Base-by-base conservation (phyloP, 2,797 vertebrate genomes). In the Sternarchorhynchus goeldii region DNA sequence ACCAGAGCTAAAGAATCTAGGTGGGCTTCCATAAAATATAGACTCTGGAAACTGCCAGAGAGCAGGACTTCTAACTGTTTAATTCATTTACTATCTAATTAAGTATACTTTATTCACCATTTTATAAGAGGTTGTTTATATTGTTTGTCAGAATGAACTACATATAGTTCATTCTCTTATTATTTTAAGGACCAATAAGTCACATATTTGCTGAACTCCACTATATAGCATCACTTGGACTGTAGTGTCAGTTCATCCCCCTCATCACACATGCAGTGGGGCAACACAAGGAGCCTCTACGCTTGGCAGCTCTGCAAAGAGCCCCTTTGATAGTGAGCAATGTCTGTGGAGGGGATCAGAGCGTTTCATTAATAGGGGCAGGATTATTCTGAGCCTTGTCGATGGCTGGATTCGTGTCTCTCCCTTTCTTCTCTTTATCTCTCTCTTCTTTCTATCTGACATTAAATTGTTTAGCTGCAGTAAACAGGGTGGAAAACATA, bases 281-380 rank as follows among this genome's bases (percentile, higher is more conserved):
- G 63, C 59, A 60, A 68, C 68, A 66, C 81, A 75, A 79, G 36
- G 59, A 76, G 73, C 29, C 73, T 79, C 67, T 75, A 64, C 21
- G 73, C 68, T 56, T 79, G 81, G 77, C 77, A 82, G 75, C 67
- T 55, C 16, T 32, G 81, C 68, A 76, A 75, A 79, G 77, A 72
- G 73, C 65, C 63, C 74, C 70, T 79, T 76, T 82, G 73, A 82
- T 76, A 76, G 62, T 58, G 57, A 68, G 67, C 76, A 75, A 62
- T 84, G 79, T 84, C 74, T 76, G 62, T 71, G 53, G 63, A 50
- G 62, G n/a, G 78, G 67, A 81, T 81, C 79, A 82, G 73, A 76
- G 82, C 75, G 60, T 78, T 70, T 78, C 58, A 72, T 78, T 77
- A 60, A 70, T 63, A 25, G 50, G 62, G 71, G 58, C 74, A 70